phyloP scores from a whole-genome alignment of 2,113 vertebrate genomes.

The Archocentrus centrarchus region DNA sequence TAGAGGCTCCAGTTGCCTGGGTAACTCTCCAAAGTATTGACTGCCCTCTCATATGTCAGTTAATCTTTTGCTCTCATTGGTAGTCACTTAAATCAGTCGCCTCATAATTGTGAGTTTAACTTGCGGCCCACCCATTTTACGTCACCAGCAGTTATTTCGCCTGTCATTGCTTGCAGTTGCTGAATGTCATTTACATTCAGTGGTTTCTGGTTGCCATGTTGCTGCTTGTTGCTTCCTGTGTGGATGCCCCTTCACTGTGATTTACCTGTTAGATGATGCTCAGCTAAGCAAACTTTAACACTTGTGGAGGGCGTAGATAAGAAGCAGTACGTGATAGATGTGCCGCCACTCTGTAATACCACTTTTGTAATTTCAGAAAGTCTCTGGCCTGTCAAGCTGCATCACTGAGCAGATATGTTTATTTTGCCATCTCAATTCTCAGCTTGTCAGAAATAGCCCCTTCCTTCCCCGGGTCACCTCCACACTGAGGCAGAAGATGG shows the following conservation, averaged over 20 bases:
- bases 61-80: not conserved
- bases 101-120: not conserved
- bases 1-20: not conserved
- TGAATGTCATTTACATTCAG: not conserved
- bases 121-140: too few species aligned
- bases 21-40: not conserved
- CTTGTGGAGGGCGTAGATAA: not conserved
- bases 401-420: slow-evolving; percentile 50
- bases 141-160: not conserved
- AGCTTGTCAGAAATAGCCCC: slow-evolving; percentile 70
- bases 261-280: not conserved
- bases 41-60: not conserved
- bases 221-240: not conserved
- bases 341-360: slow-evolving; percentile 23
- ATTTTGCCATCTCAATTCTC: slow-evolving; percentile 43
- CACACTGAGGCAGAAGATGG: slow-evolving; percentile 81
- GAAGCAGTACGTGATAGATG: slow-evolving; percentile 8
- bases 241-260: not conserved
- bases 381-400: slow-evolving; percentile 45
- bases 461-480: slow-evolving; percentile 65
- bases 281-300: not conserved
- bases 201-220: not conserved
- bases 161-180: not conserved
- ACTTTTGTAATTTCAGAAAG: slow-evolving; percentile 38
- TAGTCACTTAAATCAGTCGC: not conserved